These are phyloP conservation scores for Ascaphus truei DNA, from an alignment of 2,113 vertebrate species.

Conservation along the genomic window DNA sequence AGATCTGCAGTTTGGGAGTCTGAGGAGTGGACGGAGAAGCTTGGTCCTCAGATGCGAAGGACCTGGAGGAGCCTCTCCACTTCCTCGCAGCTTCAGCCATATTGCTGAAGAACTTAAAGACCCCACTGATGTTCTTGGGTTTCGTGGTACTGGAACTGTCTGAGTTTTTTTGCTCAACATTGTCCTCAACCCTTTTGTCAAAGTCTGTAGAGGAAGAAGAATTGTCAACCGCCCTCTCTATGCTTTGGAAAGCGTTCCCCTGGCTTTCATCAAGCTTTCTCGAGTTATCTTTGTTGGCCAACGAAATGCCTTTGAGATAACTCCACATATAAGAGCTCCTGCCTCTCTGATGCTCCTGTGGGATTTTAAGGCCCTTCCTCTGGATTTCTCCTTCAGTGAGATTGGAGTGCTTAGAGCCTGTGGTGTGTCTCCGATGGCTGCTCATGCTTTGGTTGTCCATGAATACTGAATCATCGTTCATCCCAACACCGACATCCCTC, in stretches of 20 bases:
- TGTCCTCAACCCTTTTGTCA: constrained; percentile 65
- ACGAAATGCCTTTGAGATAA: constrained; percentile 79
- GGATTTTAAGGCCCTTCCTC: constrained; percentile 55
- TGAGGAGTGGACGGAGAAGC: constrained; percentile 51
- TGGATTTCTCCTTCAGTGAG: constrained; percentile 55
- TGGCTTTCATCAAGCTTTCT: constrained; percentile 65
- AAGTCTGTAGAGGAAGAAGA: constrained; percentile 56
- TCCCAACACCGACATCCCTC: constrained; percentile 48
- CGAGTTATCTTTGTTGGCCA: constrained; percentile 64
- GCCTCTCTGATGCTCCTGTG: constrained; percentile 56
- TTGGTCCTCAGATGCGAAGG: constrained; percentile 66
- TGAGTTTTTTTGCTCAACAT: constrained; percentile 45
- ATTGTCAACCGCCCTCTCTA: constrained; percentile 62
- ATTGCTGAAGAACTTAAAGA: constrained; percentile 78
- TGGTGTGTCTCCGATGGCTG: constrained; percentile 57
- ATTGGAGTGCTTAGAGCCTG: constrained; percentile 59
- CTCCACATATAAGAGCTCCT: constrained; percentile 79
- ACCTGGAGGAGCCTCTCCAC: constrained; percentile 71
- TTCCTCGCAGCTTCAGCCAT: constrained; percentile 77
- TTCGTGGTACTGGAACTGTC: constrained; percentile 52
- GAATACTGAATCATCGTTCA: constrained; percentile 39
- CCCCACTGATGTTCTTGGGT: constrained; percentile 68
- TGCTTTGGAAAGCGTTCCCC: constrained; percentile 64
- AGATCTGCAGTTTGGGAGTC: constrained; percentile 40
- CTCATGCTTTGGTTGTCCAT: constrained; percentile 53